These are phyloP conservation scores for Sebastes trivittatus DNA, from an alignment of 2,797 vertebrate genomes.

Conservation along the genomic window DNA sequence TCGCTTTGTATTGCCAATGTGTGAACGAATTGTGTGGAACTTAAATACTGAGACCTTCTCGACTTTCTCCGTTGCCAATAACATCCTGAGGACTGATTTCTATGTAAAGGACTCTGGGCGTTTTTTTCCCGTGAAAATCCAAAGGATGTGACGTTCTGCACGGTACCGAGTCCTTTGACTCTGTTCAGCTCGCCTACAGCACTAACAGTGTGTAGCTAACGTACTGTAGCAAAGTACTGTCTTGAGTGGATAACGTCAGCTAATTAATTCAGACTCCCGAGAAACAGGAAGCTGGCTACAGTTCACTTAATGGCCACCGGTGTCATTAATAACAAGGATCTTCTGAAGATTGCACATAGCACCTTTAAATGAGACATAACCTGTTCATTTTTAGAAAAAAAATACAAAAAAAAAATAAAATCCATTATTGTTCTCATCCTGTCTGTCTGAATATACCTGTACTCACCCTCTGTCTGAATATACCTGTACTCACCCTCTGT, in stretches of 20 bases:
- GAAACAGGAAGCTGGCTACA: not conserved
- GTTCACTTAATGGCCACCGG: not conserved
- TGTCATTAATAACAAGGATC: not conserved
- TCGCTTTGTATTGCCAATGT: not conserved
- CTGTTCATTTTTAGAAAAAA: too few relatives aligned
- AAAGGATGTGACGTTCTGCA: not conserved
- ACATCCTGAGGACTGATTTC: not conserved
- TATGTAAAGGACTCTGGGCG: not conserved
- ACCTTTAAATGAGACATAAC: too few relatives aligned
- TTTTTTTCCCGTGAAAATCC: not conserved
- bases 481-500: too few relatives aligned
- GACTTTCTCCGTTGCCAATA: not conserved
- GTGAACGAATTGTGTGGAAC: not conserved
- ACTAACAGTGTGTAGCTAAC: not conserved
- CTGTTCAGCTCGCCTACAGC: not conserved
- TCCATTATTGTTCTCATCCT: too few relatives aligned
- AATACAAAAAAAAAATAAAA: too few relatives aligned
- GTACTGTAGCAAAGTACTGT: not conserved
- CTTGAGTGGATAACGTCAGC: not conserved
- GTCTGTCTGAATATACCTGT: too few relatives aligned
- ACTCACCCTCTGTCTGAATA: too few relatives aligned
- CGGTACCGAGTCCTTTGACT: not conserved
- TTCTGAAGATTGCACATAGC: not conserved
- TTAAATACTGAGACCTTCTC: not conserved
- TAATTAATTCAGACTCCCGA: not conserved